Conservation (phyloP, 2,797 vertebrate species). For the Tragelaphus eurycerus region DNA sequence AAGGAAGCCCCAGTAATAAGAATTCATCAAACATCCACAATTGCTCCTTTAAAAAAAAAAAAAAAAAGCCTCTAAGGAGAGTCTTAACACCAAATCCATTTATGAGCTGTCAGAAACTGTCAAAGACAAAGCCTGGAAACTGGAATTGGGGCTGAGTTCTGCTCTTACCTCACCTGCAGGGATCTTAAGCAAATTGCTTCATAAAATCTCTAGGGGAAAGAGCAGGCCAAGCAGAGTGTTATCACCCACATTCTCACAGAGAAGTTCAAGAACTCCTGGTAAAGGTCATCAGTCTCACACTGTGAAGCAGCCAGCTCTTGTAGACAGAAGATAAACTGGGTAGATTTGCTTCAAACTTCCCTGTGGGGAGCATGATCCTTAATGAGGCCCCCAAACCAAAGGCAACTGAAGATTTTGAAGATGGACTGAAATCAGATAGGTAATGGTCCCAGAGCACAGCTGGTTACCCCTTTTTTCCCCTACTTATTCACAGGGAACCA, state of each 20-base stretch:
- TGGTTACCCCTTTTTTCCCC: neutral
- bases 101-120: slow-evolving; percentile 39
- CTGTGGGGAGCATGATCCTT: neutral
- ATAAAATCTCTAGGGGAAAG: neutral
- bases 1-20: slow-evolving; percentile 52
- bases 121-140: neutral
- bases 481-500: neutral
- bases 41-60: slow-evolving; percentile 18
- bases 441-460: neutral
- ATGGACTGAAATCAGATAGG: neutral
- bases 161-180: neutral
- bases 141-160: neutral
- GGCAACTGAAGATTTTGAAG: neutral
- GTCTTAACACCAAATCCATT: neutral
- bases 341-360: neutral
- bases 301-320: neutral
- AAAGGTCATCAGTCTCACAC: neutral
- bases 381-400: neutral
- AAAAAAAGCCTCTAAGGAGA: slow-evolving; percentile 29
- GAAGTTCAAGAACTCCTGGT: neutral
- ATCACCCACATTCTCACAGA: neutral
- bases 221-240: neutral
- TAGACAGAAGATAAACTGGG: neutral
- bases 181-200: neutral
- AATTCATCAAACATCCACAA: slow-evolving; percentile 64